Evolutionary conservation across 2,113 vertebrate genomes (phyloP).

Genomic region (Nyctibius bracteatus): DNA sequence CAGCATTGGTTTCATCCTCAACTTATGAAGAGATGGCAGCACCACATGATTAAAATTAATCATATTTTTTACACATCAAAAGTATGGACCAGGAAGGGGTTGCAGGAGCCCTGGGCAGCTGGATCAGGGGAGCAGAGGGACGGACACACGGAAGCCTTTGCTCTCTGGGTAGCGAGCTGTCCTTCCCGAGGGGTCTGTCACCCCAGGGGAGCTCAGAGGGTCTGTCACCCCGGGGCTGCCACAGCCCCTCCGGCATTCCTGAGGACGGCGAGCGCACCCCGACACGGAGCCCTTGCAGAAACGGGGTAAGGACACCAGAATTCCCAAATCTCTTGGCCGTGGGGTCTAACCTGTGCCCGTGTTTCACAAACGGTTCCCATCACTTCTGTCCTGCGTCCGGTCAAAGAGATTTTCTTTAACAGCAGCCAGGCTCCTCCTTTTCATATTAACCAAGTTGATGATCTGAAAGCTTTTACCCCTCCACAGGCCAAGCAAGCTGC

Average conservation of each 20-base stretch:
- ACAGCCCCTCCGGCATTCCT: accelerated
- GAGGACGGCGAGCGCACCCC: background rate
- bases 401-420: background rate
- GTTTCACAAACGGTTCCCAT: background rate
- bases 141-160: accelerated
- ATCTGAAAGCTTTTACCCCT: background rate
- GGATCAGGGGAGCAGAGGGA: background rate
- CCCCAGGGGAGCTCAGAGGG: background rate
- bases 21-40: background rate
- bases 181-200: background rate
- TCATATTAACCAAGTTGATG: background rate
- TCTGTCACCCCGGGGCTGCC: background rate
- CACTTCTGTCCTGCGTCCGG: background rate
- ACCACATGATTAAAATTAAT: background rate
- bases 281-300: background rate
- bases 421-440: background rate
- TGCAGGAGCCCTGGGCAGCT: background rate
- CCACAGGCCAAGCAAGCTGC: background rate
- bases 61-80: background rate
- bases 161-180: background rate
- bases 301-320: background rate
- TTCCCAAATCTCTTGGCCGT: background rate
- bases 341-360: background rate
- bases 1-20: background rate
- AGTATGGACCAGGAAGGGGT: background rate